Evolutionary conservation across 2,888 invertebrate species (phyloP).

Genomic region (Nomada lathburiana): DNA sequence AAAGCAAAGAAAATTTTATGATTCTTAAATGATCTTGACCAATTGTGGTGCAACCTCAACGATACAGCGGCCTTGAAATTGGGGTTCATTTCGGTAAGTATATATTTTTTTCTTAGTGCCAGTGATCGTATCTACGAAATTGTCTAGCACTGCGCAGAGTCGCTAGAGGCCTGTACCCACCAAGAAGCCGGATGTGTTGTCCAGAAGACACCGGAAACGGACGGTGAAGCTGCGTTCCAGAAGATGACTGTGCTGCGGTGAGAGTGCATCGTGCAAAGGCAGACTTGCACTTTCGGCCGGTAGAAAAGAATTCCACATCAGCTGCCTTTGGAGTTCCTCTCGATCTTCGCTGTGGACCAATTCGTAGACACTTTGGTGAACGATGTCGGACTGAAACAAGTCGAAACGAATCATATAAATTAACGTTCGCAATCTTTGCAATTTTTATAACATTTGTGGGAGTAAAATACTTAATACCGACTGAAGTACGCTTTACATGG

Average conservation of each 20-base stretch:
- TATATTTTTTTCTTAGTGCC: not conserved
- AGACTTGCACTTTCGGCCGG: slow-evolving; percentile 91
- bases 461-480: not conserved
- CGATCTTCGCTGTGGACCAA: slow-evolving; percentile 99
- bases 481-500: not conserved
- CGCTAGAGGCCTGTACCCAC: slow-evolving; percentile 86
- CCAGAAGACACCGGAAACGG: slow-evolving; percentile 98
- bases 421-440: too few relatives aligned
- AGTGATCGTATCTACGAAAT: too few relatives aligned
- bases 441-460: too few relatives aligned
- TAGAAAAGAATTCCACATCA: slow-evolving; percentile 97
- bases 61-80: too few relatives aligned
- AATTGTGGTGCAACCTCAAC: too few relatives aligned
- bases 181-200: slow-evolving; percentile 99
- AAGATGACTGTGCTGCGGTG: slow-evolving; percentile 94
- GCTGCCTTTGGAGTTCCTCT: slow-evolving; percentile 97
- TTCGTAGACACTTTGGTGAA: slow-evolving; percentile 99
- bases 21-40: too few relatives aligned
- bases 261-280: slow-evolving; percentile 94
- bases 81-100: too few relatives aligned
- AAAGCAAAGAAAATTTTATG: too few relatives aligned
- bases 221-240: slow-evolving; percentile 99
- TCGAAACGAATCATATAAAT: not conserved
- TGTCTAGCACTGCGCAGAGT: slow-evolving; percentile 1
- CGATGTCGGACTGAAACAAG: slow-evolving; percentile 97